Base-by-base conservation (phyloP, 2,113 vertebrate genomes). In the Gadus chalcogrammus region DNA sequence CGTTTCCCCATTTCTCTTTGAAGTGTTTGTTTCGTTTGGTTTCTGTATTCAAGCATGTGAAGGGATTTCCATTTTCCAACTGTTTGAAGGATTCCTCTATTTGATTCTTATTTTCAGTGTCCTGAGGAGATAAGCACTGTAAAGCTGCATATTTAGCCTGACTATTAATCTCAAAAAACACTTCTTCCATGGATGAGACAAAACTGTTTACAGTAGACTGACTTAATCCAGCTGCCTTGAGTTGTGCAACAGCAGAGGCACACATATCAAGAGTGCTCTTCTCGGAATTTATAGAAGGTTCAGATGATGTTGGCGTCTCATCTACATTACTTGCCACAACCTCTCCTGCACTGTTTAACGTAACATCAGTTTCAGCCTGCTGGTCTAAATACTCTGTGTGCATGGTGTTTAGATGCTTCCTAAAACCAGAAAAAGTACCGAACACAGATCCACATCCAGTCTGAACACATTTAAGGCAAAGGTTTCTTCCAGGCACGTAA, bases 191-290 rank as follows among this genome's bases (percentile, higher is more conserved):
- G 28, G 68, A 72, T 5, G 28, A 68, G 5, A 82, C 73, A 63
- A 80, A 79, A 28, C 1, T 68, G 28, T 78, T 68, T 62, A 76
- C 31, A 55, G 56, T 64, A 67, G 52, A 68, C 56, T 86, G 24
- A 24, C 24, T 24, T 24, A 24, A 24, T 24, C 24, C 24, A 24
- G 24, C 24, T 24, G 24, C 24, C 4, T 79, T 71, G 18, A 82
- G 61, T 53, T 80, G 73, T 53, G 66, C 80, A 68, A 82, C 65
- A 56, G 73, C 79, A 65, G 81, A 71, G 20, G 62, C 72, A 77
- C 76, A 75, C 76, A 81, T 59, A 77, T 85, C 71, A 2, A n/a
- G 24, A 66, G 27, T 73, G 56, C 22, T 77, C 17, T 16, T 76
- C 5, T 59, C 73, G 8, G 72, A 64, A 18, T 52, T 75, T 65